Conservation (phyloP, 1,140 invertebrate genomes). For the Acyrthosiphon pisum region DNA sequence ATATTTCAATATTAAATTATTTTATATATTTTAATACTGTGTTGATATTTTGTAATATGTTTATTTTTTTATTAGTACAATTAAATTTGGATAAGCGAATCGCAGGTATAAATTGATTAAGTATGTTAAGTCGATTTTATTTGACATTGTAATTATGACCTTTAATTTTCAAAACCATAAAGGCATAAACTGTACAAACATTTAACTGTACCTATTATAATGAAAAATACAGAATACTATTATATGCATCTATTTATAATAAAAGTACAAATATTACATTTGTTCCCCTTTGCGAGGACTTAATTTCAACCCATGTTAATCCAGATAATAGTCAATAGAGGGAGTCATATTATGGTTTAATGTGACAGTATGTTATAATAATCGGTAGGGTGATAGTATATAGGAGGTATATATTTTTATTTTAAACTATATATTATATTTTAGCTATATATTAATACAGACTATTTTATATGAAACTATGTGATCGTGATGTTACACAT, state of each 20-base stretch:
- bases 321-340: background rate
- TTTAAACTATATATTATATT: background rate
- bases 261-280: background rate
- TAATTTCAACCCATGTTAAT: background rate
- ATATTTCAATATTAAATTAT: background rate
- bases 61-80: background rate
- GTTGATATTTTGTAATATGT: background rate
- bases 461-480: background rate
- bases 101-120: background rate
- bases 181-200: constrained; percentile 1
- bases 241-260: background rate
- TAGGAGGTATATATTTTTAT: background rate
- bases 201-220: constrained; percentile 17
- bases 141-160: background rate
- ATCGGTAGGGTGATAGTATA: background rate
- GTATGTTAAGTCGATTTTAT: background rate
- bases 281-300: background rate
- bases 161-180: constrained; percentile 14
- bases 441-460: background rate
- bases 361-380: background rate
- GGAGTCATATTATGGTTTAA: background rate
- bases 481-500: background rate
- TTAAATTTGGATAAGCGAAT: background rate
- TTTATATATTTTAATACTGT: background rate
- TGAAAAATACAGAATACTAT: background rate